Conservation (phyloP, 2,797 vertebrate genomes). For the Eulemur rubriventer region DNA sequence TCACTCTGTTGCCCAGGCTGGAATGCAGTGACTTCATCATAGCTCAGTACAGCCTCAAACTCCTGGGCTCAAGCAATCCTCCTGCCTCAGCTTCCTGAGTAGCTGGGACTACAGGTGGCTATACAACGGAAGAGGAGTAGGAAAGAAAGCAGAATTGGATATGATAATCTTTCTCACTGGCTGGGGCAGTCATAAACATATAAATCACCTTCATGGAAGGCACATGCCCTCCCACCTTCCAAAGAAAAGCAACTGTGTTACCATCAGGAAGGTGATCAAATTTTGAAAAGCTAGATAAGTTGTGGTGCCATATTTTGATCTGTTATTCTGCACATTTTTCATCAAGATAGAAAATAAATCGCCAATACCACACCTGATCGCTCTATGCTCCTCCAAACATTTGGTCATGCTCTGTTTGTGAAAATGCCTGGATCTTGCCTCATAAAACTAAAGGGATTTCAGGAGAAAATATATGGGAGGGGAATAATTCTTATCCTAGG, state of each 20-base stretch:
- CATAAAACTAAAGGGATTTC: neutral
- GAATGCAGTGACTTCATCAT: no score
- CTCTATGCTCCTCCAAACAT: neutral
- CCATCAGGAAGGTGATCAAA: neutral
- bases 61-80: no score
- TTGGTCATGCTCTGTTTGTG: neutral
- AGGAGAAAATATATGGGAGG: neutral
- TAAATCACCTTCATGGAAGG: neutral
- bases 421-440: slow-evolving; percentile 3
- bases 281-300: slow-evolving; percentile 36
- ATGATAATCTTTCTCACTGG: neutral
- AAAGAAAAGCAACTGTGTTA: neutral
- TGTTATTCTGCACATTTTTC: neutral
- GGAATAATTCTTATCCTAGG: neutral
- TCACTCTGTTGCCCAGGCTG: no score
- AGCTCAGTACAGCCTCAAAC: no score
- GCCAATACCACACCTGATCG: neutral
- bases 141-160: neutral
- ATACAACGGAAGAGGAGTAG: neutral
- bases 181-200: neutral
- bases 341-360: slow-evolving; percentile 5
- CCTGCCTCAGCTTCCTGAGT: no score
- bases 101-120: no score
- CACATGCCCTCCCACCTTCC: neutral
- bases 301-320: neutral